phyloP scores from a whole-genome alignment of 2,113 vertebrate species.

The Harpagus bidentatus region DNA sequence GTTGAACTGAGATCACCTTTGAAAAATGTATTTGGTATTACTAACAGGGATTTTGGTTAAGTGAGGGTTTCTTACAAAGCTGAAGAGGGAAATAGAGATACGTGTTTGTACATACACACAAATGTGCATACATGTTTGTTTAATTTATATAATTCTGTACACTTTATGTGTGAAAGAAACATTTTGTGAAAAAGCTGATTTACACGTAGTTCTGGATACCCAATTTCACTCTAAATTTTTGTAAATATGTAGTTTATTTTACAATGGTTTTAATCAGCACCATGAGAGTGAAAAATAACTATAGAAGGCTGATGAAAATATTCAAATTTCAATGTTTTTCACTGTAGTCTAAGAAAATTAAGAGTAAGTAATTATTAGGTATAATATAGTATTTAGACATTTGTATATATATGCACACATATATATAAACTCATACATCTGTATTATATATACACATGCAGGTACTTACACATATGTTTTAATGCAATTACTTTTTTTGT shows the following conservation, averaged over 20 bases:
- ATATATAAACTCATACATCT: not conserved
- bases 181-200: not conserved
- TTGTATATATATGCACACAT: not conserved
- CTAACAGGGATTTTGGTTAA: not conserved
- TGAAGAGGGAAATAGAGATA: not conserved
- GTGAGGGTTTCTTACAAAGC: not conserved
- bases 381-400: not conserved
- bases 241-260: not conserved
- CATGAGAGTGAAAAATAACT: not conserved
- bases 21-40: not conserved
- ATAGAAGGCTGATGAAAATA: not conserved
- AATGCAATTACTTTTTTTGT: not conserved
- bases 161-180: not conserved
- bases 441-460: not conserved
- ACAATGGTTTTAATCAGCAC: not conserved
- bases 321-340: not conserved
- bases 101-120: not conserved
- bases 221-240: not conserved
- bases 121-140: not conserved
- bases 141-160: not conserved
- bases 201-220: rapidly evolving
- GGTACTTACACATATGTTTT: not conserved
- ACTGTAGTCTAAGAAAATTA: not conserved
- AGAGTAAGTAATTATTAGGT: not conserved
- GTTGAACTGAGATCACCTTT: not conserved